Evolutionary conservation across 2,797 vertebrate genomes (phyloP).

Genomic region (Micropoecilia bifurca): DNA sequence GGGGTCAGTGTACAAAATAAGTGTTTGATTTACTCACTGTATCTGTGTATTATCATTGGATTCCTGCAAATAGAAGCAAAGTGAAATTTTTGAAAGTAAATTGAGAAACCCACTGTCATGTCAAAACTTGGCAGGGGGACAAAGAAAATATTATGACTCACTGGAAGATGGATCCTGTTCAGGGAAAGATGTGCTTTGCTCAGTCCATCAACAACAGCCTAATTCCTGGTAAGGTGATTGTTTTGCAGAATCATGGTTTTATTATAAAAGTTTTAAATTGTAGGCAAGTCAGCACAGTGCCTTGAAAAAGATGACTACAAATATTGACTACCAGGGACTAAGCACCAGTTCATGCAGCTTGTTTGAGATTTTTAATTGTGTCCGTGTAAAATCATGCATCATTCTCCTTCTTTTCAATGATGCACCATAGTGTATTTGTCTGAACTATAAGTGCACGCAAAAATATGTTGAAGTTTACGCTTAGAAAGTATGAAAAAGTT

Average conservation of each 20-base stretch:
- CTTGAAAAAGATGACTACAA: background rate
- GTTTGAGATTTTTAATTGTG: background rate
- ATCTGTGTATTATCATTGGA: background rate
- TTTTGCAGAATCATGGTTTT: background rate
- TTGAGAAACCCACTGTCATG: background rate
- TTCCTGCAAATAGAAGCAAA: conserved; percentile 5
- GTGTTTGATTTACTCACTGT: background rate
- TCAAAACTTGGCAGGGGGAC: conserved; percentile 77
- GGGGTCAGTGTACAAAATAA: conserved; percentile 81
- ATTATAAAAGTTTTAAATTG: background rate
- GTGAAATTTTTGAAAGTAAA: conserved; percentile 5
- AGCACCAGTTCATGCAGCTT: background rate
- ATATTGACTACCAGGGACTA: background rate
- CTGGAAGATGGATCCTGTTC: conserved; percentile 83
- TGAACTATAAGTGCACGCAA: background rate
- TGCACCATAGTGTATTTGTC: background rate
- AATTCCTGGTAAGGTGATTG: conserved; percentile 76
- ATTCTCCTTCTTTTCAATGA: background rate
- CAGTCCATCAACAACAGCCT: conserved; percentile 82
- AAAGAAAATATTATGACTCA: conserved; percentile 83
- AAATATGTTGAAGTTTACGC: background rate
- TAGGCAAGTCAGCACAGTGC: background rate
- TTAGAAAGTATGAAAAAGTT: background rate
- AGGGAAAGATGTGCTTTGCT: conserved; percentile 74
- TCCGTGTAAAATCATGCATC: background rate